Evolutionary conservation across 2,113 vertebrate genomes (phyloP), one percentile per base, ranked within the genome.

Genomic region (Tachycineta bicolor): DNA sequence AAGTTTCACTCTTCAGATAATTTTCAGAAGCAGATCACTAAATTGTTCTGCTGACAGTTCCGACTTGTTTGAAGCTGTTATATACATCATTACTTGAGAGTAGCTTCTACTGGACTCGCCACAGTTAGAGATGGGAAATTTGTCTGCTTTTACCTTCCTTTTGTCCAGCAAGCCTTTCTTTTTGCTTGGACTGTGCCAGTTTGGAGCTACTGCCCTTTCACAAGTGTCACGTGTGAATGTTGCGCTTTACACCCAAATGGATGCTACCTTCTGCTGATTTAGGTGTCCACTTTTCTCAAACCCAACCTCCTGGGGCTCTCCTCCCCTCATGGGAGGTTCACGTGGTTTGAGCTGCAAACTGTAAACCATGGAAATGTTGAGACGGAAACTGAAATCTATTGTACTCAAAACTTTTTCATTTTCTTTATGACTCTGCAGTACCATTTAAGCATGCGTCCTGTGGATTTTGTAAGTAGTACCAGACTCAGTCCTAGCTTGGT

Each of bases 391-490:
- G 20, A 65, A 64, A 52, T 83, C 19, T 75, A 28, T 68, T 4
- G 2, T 62, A 23, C 15, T 63, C 43, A 0, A 4, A 7, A 73
- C n/a, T 1, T 74, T 83, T 69, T 60, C 0, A 6, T 64, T 87
- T 93, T 74, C 34, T 83, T 89, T 0, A 1, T 49, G 58, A 12
- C 37, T 90, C 15, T 80, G 34, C 19, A 49, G n/a, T 65, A 56
- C 28, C 37, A 19, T 37, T 90, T 52, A 62, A 80, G 46, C 2
- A 4, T 23, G 19, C 3, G 9, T 88, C 71, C 55, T 69, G 31
- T 65, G 49, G 41, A 7, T 63, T 86, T 90, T 16, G 55, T 31
- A 60, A 87, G 26, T 33, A 84, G 34, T 52, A 39, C 29, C 44
- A 46, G 16, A 37, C 41, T 60, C n/a, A 55, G 41, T 43, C 43